Evolutionary conservation across 2,888 invertebrate species (phyloP).

Genomic region (Chesias legatella): DNA sequence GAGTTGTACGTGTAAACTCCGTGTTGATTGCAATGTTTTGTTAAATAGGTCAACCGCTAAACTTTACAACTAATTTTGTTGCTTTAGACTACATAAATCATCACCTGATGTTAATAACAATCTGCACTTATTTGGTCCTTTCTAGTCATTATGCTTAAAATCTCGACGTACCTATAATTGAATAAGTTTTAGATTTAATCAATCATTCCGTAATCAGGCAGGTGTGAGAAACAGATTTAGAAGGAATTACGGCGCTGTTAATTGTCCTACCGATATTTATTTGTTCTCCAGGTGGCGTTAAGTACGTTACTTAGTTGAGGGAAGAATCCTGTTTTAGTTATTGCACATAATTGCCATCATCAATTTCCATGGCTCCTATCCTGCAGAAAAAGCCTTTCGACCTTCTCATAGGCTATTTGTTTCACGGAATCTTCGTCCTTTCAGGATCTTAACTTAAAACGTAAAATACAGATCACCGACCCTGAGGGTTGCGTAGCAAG

Average conservation of each 20-base stretch:
- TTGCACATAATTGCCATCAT: slow-evolving; percentile 16
- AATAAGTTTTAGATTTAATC: slow-evolving; percentile 33
- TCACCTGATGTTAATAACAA: too few relatives aligned
- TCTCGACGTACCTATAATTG: slow-evolving; percentile 28
- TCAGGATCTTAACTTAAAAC: slow-evolving; percentile 31
- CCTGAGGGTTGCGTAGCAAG: slow-evolving; percentile 18
- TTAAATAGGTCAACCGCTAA: slow-evolving; percentile 32
- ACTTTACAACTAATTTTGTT: too few relatives aligned
- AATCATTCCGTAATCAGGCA: slow-evolving; percentile 28
- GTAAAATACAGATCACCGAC: slow-evolving; percentile 27
- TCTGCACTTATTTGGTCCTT: slow-evolving; percentile 5
- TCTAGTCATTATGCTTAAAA: slow-evolving; percentile 15
- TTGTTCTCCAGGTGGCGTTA: slow-evolving; percentile 6
- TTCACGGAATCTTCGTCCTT: slow-evolving; percentile 24
- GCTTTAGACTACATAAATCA: too few relatives aligned
- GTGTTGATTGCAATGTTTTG: slow-evolving; percentile 35
- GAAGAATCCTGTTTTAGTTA: slow-evolving; percentile 9
- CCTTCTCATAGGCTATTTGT: slow-evolving; percentile 23
- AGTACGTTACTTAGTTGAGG: background rate
- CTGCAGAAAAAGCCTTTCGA: slow-evolving; percentile 13
- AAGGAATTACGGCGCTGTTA: slow-evolving; percentile 7
- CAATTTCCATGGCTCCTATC: slow-evolving; percentile 16
- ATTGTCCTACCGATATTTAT: slow-evolving; percentile 12
- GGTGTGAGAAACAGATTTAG: slow-evolving; percentile 20
- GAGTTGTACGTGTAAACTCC: slow-evolving; percentile 28